Percentiles rank a stretch among this genome's conserved stretches.
phyloP scores from a whole-genome alignment of 2,797 vertebrate species.

The Amblyopsis hoosieri region DNA sequence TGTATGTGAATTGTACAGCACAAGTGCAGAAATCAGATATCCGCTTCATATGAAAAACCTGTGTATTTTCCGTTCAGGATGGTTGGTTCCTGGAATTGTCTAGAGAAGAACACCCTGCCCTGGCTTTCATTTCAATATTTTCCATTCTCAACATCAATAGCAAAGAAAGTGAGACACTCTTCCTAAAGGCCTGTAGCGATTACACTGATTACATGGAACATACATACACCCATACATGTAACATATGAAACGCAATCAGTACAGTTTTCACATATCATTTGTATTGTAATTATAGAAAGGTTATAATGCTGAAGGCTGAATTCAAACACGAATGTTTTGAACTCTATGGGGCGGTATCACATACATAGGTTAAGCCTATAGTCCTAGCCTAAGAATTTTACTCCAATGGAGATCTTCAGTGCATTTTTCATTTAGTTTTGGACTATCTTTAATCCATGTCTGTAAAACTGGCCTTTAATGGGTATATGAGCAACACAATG shows the following conservation, averaged over 20 bases:
- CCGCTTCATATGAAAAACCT: slow-evolving; percentile 36
- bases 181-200: not conserved
- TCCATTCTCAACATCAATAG: slow-evolving; percentile 22
- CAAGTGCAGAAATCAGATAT: slow-evolving; percentile 26
- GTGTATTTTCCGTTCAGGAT: slow-evolving; percentile 29
- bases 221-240: no score
- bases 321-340: slow-evolving; percentile 2
- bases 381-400: no score
- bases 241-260: no score
- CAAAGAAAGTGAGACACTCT: slow-evolving; percentile 9
- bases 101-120: slow-evolving; percentile 32
- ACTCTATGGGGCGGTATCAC: not conserved
- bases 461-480: not conserved
- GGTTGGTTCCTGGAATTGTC: slow-evolving; percentile 54
- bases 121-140: not conserved
- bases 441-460: no score
- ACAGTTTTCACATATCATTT: not conserved
- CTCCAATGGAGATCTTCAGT: no score
- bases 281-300: not conserved
- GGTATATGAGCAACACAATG: not conserved
- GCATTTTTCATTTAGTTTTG: no score
- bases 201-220: not conserved
- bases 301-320: not conserved
- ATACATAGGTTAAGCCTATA: no score
- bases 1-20: no score